Evolutionary conservation across 2,797 vertebrate species (phyloP).

Genomic region (Xyrichtys novacula): DNA sequence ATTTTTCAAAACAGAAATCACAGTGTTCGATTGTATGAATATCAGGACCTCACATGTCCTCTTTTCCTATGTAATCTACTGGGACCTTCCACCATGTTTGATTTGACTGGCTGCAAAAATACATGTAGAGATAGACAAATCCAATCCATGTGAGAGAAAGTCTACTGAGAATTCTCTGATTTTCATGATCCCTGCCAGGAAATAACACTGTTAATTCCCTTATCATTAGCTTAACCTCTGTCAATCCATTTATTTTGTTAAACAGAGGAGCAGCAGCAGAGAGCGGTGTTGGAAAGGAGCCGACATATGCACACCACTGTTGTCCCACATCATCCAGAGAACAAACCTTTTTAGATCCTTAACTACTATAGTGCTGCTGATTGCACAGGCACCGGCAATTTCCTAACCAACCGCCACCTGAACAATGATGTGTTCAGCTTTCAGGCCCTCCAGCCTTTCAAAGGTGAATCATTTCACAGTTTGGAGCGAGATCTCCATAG

Average conservation of each 20-base stretch:
- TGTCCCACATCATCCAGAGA: conserved; percentile 98
- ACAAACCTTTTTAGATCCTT: conserved; percentile 99
- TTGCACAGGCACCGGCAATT: conserved; percentile 99
- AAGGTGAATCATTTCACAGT: conserved; percentile 99
- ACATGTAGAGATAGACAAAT: conserved; percentile 55
- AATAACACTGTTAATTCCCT: conserved; percentile 82
- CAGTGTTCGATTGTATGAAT: conserved; percentile 63
- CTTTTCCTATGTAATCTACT: conserved; percentile 64
- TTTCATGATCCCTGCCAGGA: conserved; percentile 40
- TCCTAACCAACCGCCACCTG: conserved; percentile 99
- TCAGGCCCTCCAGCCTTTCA: conserved; percentile 99
- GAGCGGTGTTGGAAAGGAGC: conserved; percentile 92
- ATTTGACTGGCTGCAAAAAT: conserved; percentile 37
- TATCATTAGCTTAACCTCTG: conserved; percentile 79
- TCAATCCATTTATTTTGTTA: conserved; percentile 78
- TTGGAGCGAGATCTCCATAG: conserved; percentile 99
- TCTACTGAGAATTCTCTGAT: conserved; percentile 61
- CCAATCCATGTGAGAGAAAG: conserved; percentile 58
- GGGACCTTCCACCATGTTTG: conserved; percentile 45
- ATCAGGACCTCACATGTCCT: conserved; percentile 56
- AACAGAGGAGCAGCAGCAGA: conserved; percentile 74
- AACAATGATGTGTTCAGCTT: conserved; percentile 99
- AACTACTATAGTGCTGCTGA: conserved; percentile 99
- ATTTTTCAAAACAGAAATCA: conserved; percentile 73
- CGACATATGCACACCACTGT: conserved; percentile 96